phyloP scores from a whole-genome alignment of 2,113 vertebrate species.

The Tonatia bakeri region DNA sequence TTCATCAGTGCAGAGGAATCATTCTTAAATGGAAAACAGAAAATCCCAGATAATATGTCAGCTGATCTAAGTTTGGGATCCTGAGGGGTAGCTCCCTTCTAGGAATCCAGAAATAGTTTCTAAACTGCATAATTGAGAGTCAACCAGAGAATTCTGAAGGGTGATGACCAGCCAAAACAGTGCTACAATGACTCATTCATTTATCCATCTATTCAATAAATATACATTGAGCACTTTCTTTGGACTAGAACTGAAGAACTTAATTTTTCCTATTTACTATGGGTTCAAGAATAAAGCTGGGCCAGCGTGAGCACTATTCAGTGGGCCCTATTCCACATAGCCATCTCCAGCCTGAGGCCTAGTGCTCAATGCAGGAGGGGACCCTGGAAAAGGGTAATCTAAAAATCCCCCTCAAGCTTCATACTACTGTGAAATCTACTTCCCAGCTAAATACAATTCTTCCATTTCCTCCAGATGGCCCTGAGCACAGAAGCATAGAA shows the following conservation, averaged over 20 bases:
- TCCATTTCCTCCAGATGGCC: conserved; percentile 17
- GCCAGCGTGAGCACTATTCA: neutral
- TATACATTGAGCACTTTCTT: conserved; percentile 20
- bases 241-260: conserved; percentile 41
- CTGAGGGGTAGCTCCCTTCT: neutral
- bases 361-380: neutral
- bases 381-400: conserved; percentile 7
- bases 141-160: conserved; percentile 42
- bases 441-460: conserved; percentile 32
- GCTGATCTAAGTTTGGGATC: neutral
- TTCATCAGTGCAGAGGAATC: conserved; percentile 22
- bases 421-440: neutral
- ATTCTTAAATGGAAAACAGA: conserved; percentile 25
- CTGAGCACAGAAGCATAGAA: conserved; percentile 24
- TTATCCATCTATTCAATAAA: conserved; percentile 16
- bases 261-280: neutral
- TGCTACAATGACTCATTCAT: conserved; percentile 40
- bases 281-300: conserved; percentile 17
- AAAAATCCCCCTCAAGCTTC: conserved; percentile 27
- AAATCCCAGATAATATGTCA: conserved; percentile 18
- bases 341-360: neutral
- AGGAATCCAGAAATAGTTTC: conserved; percentile 27
- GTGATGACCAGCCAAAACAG: neutral
- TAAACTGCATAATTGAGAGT: conserved; percentile 28
- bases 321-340: neutral